A percentile compares a stretch with the other conserved stretches of the same genome.
Evolutionary conservation across 1,140 invertebrate genomes (phyloP).

Genomic region (Tyrophagus putrescentiae): DNA sequence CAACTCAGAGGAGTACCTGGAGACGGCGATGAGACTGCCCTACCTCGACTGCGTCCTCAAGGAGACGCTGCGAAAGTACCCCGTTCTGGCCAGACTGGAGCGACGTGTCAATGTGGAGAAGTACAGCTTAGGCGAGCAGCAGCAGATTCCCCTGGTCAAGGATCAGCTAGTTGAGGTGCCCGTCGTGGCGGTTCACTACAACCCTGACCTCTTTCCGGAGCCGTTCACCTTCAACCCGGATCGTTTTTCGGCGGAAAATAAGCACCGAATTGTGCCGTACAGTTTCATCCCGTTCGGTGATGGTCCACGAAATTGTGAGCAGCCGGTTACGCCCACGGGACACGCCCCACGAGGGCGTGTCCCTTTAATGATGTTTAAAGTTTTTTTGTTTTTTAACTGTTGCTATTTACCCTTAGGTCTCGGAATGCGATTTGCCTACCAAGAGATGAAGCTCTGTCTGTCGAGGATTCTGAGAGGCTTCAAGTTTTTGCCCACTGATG

Average conservation of each 20-base stretch:
- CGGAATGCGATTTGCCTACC: too few relatives aligned
- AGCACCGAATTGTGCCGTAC: neutral
- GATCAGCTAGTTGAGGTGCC: neutral
- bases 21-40: constrained; percentile 29
- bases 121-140: neutral
- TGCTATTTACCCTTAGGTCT: too few relatives aligned
- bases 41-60: constrained; percentile 33
- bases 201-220: constrained; percentile 25
- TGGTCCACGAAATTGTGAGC: constrained; percentile 20
- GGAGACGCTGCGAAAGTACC: constrained; percentile 32
- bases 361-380: too few relatives aligned
- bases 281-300: constrained; percentile 1
- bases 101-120: neutral
- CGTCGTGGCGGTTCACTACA: constrained; percentile 28
- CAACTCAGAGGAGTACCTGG: constrained; percentile 20
- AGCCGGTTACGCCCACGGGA: too few relatives aligned
- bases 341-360: too few relatives aligned
- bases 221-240: constrained; percentile 24
- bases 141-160: neutral
- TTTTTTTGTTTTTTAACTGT: too few relatives aligned
- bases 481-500: too few relatives aligned
- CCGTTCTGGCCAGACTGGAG: constrained; percentile 25
- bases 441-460: too few relatives aligned
- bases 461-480: too few relatives aligned
- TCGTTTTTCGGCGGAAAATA: constrained; percentile 24